These are phyloP conservation scores for Hecatera dysodea DNA, from an alignment of 2,888 invertebrate species.

Conservation along the genomic window DNA sequence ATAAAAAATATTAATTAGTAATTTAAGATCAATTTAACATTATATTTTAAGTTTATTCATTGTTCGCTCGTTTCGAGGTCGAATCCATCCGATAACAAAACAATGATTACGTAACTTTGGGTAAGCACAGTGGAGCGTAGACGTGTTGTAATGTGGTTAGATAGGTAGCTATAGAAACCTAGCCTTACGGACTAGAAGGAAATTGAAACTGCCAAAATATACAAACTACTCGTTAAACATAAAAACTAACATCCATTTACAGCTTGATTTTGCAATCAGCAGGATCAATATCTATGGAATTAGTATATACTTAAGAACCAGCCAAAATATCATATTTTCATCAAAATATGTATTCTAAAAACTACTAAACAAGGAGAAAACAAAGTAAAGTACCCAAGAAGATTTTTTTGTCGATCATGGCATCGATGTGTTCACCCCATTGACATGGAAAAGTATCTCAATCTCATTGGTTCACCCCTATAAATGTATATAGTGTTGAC, in stretches of 20 bases:
- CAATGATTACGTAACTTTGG: constrained; percentile 46
- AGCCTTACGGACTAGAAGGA: background rate
- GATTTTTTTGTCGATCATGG: constrained; percentile 20
- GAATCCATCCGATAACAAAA: constrained; percentile 23
- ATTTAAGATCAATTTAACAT: background rate
- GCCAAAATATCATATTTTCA: no score
- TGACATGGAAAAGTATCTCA: no score
- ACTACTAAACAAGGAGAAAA: background rate
- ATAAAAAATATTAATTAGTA: background rate
- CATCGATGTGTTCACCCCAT: no score
- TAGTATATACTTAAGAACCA: no score
- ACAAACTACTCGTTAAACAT: background rate
- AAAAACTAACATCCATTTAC: background rate
- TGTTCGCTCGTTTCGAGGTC: background rate
- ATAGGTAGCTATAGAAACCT: background rate
- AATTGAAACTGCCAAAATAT: background rate
- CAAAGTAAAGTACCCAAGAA: background rate
- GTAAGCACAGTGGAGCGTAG: constrained; percentile 15
- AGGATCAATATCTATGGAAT: background rate
- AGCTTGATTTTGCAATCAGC: background rate
- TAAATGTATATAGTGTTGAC: no score
- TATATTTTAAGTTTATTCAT: background rate
- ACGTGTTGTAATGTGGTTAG: background rate
- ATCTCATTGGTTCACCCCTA: no score
- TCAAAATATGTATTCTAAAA: background rate